phyloP scores from a whole-genome alignment of 92 coral and sea anemone species.

The Palythoa grandiflora region DNA sequence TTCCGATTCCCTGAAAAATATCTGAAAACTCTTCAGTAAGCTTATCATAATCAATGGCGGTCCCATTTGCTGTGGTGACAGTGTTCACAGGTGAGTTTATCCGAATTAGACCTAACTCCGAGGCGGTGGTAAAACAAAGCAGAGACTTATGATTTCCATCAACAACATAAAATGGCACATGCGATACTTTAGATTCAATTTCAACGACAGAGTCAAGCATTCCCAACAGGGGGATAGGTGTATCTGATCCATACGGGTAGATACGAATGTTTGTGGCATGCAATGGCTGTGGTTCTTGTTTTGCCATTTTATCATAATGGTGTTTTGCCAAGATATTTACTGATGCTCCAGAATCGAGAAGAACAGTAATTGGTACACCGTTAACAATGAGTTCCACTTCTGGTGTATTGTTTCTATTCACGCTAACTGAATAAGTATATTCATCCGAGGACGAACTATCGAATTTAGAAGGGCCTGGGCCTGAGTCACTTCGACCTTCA shows the following conservation, averaged over 20 bases:
- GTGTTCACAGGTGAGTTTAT: slow-evolving; percentile 38
- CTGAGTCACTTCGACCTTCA: slow-evolving; percentile 39
- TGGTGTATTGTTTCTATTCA: slow-evolving; percentile 6
- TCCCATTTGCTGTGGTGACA: not conserved
- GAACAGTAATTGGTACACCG: no score
- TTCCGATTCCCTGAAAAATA: slow-evolving; percentile 65
- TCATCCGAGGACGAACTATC: slow-evolving; percentile 13
- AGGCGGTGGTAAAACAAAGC: slow-evolving; percentile 43
- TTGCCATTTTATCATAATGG: slow-evolving; percentile 22
- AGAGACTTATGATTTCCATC: slow-evolving; percentile 48
- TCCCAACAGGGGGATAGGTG: slow-evolving; percentile 37
- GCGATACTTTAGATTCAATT: not conserved
- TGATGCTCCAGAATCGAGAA: slow-evolving; percentile 58
- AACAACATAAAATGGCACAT: slow-evolving; percentile 31
- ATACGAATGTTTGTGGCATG: slow-evolving; percentile 28
- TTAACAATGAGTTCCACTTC: no score
- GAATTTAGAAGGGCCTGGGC: slow-evolving; percentile 34
- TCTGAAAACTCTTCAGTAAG: slow-evolving; percentile 48
- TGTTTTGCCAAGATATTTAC: slow-evolving; percentile 45
- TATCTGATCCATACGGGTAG: slow-evolving; percentile 32
- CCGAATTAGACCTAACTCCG: slow-evolving; percentile 43
- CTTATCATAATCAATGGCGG: slow-evolving; percentile 21
- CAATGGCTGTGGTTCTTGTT: slow-evolving; percentile 14
- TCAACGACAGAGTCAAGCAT: slow-evolving; percentile 29
- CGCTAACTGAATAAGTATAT: slow-evolving; percentile 10